Conservation (phyloP, 2,113 vertebrate genomes). For the Haemorhous mexicanus region DNA sequence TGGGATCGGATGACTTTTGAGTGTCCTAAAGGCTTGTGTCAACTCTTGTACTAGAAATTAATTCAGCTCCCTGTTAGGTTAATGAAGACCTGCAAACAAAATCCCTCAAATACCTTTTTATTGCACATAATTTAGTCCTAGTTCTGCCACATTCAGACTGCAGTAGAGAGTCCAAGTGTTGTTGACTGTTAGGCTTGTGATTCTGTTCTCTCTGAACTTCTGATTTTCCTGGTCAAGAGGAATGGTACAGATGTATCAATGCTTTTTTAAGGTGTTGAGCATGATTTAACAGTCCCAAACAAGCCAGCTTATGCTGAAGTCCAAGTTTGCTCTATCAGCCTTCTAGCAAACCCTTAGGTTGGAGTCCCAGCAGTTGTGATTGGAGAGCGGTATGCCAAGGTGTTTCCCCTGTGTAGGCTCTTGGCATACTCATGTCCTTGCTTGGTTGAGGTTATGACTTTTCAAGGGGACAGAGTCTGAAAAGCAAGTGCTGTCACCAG, state of each 20-base stretch:
- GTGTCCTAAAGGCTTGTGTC: not conserved
- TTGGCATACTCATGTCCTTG: not conserved
- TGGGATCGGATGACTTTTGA: no score
- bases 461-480: not conserved
- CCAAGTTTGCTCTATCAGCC: not conserved
- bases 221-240: not conserved
- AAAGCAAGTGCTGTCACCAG: not conserved
- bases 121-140: not conserved
- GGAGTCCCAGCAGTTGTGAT: not conserved
- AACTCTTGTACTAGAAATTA: not conserved
- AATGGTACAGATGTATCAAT: not conserved
- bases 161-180: not conserved
- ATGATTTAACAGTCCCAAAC: not conserved
- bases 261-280: not conserved
- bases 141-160: not conserved
- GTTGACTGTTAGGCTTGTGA: not conserved
- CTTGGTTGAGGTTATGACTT: not conserved
- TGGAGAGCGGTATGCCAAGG: accelerated
- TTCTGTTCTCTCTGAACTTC: not conserved
- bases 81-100: not conserved
- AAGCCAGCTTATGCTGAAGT: not conserved
- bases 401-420: not conserved
- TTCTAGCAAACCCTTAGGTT: not conserved
- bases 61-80: not conserved
- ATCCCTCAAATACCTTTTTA: not conserved